Evolutionary conservation across 1,140 invertebrate genomes (phyloP), one percentile per base, ranked within the genome.

Genomic region (Drosophila auraria): DNA sequence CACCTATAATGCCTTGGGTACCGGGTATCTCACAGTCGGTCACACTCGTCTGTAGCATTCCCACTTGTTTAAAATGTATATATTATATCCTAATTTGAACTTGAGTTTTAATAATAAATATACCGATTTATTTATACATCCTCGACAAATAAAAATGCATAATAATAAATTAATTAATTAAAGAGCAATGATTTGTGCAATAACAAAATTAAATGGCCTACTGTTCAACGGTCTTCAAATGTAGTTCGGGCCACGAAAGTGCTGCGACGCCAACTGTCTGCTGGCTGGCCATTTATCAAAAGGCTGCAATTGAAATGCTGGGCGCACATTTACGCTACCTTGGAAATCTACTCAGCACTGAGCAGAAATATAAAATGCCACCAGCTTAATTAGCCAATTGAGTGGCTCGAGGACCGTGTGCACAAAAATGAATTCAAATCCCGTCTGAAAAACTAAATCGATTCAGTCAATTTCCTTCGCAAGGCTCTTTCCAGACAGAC

Each of bases 241-340:
- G 68, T 77, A 76, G 82, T 80, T 77, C 60, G 73, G 63, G 63
- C 77, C 75, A 87, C 83, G 84, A 81, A 87, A 87, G 84, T 74
- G 80, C 59, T 51, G n/a, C 44, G 53, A 42, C 45, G 45, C 72
- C 73, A 60, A 47, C 51, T 62, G 64, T 82, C 76, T 59, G 83
- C 64, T 64, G 56, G 44, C 57, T 89, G 73, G 78, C 84, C 77
- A 83, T 87, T 87, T 89, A 83, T 89, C 84, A 87, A 89, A 84
- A 75, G 70, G 60, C 74, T 90, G 78, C 78, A 89, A 89, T 90
- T 89, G 74, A 84, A 89, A 89, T 89, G 78, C 86, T 54, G 53
- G 74, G 74, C 74, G 74, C 84, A 78, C 56, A 82, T 78, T 83
- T 83, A 40, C 40, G 54, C 54, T 57, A 80, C 75, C 81, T 89